These are phyloP conservation scores for Diacarnus erythraeanus DNA, from an alignment of 37 sponge, comb jelly and placozoan species.

Conservation along the genomic window DNA sequence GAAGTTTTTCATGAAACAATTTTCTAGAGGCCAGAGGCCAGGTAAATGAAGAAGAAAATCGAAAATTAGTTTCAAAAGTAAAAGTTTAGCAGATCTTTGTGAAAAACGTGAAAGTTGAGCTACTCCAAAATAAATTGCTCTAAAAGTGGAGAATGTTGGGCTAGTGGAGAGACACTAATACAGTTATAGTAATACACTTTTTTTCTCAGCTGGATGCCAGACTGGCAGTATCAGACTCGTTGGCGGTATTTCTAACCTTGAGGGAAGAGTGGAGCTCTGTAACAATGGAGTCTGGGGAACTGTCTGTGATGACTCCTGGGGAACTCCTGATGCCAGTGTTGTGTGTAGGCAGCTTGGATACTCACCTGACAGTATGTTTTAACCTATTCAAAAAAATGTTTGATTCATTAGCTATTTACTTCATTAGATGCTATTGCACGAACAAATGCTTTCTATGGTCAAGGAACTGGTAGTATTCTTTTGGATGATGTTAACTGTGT, in stretches of 20 bases:
- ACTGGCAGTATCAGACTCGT: not conserved
- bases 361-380: not conserved
- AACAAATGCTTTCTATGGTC: not conserved
- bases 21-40: no score
- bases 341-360: not conserved
- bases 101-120: no score
- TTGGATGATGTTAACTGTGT: not conserved
- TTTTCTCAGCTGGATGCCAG: not conserved
- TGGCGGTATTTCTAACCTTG: not conserved
- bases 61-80: no score
- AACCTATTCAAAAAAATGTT: no score
- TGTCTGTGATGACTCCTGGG: not conserved
- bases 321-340: not conserved
- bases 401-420: not conserved
- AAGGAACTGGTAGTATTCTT: not conserved
- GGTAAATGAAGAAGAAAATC: no score
- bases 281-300: not conserved
- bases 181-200: no score
- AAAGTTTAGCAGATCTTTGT: no score
- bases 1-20: no score
- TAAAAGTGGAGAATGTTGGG: no score
- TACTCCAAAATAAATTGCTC: no score
- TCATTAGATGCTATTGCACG: not conserved
- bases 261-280: not conserved
- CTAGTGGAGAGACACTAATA: no score